These are phyloP conservation scores for Sialia sialis DNA, from an alignment of 2,113 vertebrate species.

Conservation along the genomic window DNA sequence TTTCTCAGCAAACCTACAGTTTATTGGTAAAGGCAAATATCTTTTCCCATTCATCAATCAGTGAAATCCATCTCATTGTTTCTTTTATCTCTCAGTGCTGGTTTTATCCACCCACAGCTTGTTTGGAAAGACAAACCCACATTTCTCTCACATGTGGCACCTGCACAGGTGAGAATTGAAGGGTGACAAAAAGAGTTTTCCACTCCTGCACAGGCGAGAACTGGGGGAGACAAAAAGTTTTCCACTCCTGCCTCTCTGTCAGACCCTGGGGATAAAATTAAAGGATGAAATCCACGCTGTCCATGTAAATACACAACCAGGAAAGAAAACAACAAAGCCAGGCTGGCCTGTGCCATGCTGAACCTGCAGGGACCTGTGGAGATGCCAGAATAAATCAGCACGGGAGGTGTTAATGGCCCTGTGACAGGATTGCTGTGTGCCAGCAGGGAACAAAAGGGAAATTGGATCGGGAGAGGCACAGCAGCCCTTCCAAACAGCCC, in stretches of 20 bases:
- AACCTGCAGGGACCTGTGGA: background rate
- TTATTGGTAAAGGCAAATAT: too few species aligned
- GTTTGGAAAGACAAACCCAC: too few species aligned
- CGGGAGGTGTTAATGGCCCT: background rate
- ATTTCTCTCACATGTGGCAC: background rate
- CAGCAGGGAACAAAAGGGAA: background rate
- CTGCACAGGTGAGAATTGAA: background rate
- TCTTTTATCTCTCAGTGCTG: too few species aligned
- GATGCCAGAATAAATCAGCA: background rate
- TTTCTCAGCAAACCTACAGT: too few species aligned
- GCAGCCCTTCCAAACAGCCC: background rate
- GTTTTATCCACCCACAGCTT: too few species aligned
- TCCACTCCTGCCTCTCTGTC: background rate
- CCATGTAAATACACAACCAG: background rate
- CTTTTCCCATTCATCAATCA: too few species aligned
- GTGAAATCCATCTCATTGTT: too few species aligned
- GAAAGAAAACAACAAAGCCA: background rate
- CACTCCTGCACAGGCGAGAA: background rate
- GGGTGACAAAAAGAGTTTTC: background rate
- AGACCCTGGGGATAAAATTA: background rate
- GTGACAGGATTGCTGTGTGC: fast-evolving
- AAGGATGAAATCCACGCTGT: background rate
- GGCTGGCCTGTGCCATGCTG: background rate
- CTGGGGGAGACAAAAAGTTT: background rate
- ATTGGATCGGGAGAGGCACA: fast-evolving